Conservation (phyloP, 2,888 invertebrate species). For the Pristionchus exspectatus region DNA sequence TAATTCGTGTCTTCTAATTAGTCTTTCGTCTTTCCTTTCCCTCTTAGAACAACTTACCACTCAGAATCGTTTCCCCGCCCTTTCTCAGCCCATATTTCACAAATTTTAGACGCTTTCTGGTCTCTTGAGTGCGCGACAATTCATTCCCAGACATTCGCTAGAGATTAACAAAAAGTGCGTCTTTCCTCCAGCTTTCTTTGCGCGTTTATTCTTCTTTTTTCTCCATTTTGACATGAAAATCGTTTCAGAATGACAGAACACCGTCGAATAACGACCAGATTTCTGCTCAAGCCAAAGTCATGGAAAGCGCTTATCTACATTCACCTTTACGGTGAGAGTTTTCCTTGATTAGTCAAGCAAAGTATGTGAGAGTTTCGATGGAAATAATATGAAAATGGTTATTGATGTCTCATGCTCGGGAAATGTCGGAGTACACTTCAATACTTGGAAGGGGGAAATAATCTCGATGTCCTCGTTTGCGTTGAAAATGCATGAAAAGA, state of each 20-base stretch:
- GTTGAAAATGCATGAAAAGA: slow-evolving; percentile 37
- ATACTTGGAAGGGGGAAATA: background rate
- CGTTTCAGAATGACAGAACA: slow-evolving; percentile 25
- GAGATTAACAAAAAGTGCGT: slow-evolving; percentile 34
- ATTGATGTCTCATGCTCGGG: no score
- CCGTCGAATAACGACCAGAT: background rate
- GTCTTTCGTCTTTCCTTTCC: slow-evolving; percentile 3
- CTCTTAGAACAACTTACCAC: slow-evolving; percentile 31
- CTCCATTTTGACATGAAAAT: background rate
- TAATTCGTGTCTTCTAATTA: slow-evolving; percentile 39
- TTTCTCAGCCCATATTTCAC: slow-evolving; percentile 40
- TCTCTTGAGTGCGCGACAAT: slow-evolving; percentile 18
- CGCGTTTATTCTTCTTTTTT: background rate
- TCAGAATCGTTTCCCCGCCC: background rate
- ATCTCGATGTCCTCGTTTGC: slow-evolving; percentile 16
- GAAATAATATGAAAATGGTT: background rate
- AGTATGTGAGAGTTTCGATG: background rate
- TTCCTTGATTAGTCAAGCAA: background rate
- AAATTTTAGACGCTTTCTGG: background rate
- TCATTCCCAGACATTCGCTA: background rate
- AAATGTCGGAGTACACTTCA: no score
- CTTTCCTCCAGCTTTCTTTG: background rate
- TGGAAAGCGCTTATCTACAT: slow-evolving; percentile 37
- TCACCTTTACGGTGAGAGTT: slow-evolving; percentile 23
- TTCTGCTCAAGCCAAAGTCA: slow-evolving; percentile 34